phyloP scores from a whole-genome alignment of 2,113 vertebrate genomes.

The Fregata magnificens region DNA sequence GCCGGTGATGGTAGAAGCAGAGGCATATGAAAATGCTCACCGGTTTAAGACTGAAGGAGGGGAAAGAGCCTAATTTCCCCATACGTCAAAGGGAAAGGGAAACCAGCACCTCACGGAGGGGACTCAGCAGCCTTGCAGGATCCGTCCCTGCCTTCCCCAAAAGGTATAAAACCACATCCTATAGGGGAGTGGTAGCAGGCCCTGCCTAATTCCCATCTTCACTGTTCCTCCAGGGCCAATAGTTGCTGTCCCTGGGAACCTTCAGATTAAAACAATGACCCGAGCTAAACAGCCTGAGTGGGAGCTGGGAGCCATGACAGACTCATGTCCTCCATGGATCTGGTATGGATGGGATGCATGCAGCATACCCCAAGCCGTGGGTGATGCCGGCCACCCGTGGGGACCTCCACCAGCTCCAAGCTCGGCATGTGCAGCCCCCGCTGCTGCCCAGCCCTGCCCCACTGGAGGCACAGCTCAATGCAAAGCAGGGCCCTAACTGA shows the following conservation, averaged over 20 bases:
- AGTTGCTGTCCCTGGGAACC: neutral
- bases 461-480: neutral
- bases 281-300: rapidly evolving
- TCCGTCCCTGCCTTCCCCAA: neutral
- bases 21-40: neutral
- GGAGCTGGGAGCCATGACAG: neutral
- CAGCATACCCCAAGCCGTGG: rapidly evolving
- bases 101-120: neutral
- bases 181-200: rapidly evolving
- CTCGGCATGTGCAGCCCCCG: rapidly evolving
- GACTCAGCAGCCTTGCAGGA: neutral
- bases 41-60: neutral
- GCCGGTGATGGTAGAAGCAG: neutral
- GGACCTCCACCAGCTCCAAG: rapidly evolving
- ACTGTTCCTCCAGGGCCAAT: neutral
- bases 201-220: neutral
- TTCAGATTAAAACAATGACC: neutral
- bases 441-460: neutral
- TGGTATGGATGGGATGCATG: rapidly evolving
- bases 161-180: neutral
- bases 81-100: neutral
- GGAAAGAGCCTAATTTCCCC: neutral
- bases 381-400: rapidly evolving
- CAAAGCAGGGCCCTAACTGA: neutral
- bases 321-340: rapidly evolving